Evolutionary conservation across 2,113 vertebrate species (phyloP).

Genomic region (Ascaphus truei): DNA sequence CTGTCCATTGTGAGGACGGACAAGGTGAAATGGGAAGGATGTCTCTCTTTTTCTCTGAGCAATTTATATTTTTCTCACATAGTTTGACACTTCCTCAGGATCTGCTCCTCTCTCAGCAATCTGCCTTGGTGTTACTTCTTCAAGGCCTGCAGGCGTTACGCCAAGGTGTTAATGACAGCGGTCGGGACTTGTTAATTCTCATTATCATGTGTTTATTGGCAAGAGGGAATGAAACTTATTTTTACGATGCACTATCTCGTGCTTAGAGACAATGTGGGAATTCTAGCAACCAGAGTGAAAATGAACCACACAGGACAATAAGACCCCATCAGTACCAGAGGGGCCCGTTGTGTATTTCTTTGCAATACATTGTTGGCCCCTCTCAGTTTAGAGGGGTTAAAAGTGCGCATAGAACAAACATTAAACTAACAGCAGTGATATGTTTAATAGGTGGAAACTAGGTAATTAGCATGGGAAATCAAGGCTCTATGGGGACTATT

Average conservation of each 20-base stretch:
- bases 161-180: constrained; percentile 20
- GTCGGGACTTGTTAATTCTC: constrained; percentile 13
- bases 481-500: too few species aligned
- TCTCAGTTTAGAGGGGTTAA: too few species aligned
- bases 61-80: constrained; percentile 22
- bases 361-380: too few species aligned
- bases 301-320: background rate
- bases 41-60: constrained; percentile 10
- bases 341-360: too few species aligned
- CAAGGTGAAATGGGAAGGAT: constrained; percentile 1
- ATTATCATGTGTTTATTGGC: constrained; percentile 36
- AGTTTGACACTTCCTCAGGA: constrained; percentile 17
- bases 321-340: background rate
- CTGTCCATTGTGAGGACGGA: background rate
- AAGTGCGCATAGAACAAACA: too few species aligned
- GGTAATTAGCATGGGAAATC: too few species aligned
- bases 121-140: constrained; percentile 13
- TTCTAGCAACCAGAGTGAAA: background rate
- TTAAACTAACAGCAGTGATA: too few species aligned
- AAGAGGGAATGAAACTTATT: background rate
- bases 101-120: constrained; percentile 20
- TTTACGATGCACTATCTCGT: background rate
- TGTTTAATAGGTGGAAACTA: too few species aligned
- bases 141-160: constrained; percentile 8
- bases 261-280: background rate